phyloP scores from a whole-genome alignment of 1,140 invertebrate genomes.

The Contarinia nasturtii region DNA sequence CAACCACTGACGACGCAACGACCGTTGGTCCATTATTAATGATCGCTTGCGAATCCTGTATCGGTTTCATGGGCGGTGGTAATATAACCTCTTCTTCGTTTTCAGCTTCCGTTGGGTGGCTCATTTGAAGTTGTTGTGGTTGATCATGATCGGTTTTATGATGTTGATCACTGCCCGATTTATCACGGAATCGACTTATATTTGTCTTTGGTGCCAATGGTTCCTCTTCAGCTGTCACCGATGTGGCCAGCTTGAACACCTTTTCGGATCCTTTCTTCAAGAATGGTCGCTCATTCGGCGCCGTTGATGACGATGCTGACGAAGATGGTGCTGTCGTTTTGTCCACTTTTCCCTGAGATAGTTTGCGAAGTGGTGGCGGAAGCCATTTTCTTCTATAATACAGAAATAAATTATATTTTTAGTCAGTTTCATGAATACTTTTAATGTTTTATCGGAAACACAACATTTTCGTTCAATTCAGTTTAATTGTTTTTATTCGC shows the following conservation, averaged over 20 bases:
- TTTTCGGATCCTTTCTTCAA: constrained; percentile 63
- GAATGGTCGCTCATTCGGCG: constrained; percentile 28
- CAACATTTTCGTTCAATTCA: no score
- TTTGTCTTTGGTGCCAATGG: constrained; percentile 8
- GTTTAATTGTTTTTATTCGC: no score
- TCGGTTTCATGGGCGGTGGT: constrained; percentile 89
- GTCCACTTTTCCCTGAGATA: constrained; percentile 74
- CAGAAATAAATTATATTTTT: not conserved
- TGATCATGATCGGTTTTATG: not conserved
- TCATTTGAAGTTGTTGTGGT: constrained; percentile 6
- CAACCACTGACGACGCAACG: constrained; percentile 30
- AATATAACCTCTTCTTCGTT: constrained; percentile 68
- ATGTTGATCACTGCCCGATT: not conserved
- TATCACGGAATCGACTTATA: constrained; percentile 3
- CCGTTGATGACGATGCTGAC: constrained; percentile 6
- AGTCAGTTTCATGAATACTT: not conserved
- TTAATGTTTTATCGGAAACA: not conserved
- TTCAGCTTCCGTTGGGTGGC: constrained; percentile 24
- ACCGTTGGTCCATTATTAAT: constrained; percentile 29
- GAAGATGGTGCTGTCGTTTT: constrained; percentile 25
- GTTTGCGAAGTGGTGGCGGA: constrained; percentile 68
- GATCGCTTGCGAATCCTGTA: constrained; percentile 40
- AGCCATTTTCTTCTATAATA: constrained; percentile 69
- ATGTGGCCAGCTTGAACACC: constrained; percentile 44
- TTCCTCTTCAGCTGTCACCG: constrained; percentile 13